Base-by-base conservation (phyloP, 1,140 invertebrate species). In the Palaemon carinicauda region DNA sequence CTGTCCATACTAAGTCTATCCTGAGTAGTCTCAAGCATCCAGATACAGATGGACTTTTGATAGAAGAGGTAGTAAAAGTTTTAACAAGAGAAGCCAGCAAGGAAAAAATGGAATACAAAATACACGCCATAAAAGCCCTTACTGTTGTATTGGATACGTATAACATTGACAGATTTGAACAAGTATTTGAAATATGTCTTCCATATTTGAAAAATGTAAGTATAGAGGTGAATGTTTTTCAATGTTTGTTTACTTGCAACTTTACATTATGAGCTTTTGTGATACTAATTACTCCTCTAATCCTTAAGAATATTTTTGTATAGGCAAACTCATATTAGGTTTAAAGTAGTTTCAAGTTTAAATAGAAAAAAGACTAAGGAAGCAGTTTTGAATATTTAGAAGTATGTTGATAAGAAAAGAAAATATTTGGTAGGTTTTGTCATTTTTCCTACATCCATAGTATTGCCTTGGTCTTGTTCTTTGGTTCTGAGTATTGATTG, bases 71-170 rank as follows among this genome's bases (percentile, higher is more conserved):
- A 54, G 92, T 96, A 1, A 94, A 95, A 80, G 93, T 94, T 9
- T 91, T 97, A 3, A 91, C 96, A 87, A 94, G 94, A 89, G 97
- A 98, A 92, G 95, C 95, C 88, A 94, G 94, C 78, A 97, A 97
- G 90, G 95, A 96, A 87, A 94, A 95, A 88, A 92, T 95, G 17
- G 92, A 92, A 19, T 97, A 98, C 92, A 95, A 96, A 90, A 93
- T 93, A 21, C 93, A 94, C 90, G 96, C 96, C 4, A 91, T 97
- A 53, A 91, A 93, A 56, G 94, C 95, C 54, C 92, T 96, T 52
- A 95, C 95, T 1, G 93, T 94, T 74, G 94, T 97, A 24, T 92
- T 97, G 21, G 94, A 96, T 78, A 93, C 94, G 69, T 93, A 96
- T 24, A 92, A 95, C 87, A 92, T 94, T 15, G 96, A 97, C 91